Evolutionary conservation across 2,113 vertebrate genomes (phyloP).

Genomic region (Propithecus coquereli): DNA sequence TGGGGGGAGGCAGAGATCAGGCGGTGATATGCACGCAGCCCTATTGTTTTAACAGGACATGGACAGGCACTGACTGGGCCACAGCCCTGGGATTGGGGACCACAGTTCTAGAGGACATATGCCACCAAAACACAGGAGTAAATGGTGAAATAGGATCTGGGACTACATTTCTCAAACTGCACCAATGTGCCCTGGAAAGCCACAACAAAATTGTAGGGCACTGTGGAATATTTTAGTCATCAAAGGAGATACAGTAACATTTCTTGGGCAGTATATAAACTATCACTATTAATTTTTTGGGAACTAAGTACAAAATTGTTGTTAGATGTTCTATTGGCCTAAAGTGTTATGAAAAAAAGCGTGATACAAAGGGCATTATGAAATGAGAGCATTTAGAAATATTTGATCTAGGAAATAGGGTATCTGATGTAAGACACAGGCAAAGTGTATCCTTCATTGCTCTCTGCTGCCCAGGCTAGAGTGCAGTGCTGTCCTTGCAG

Average conservation of each 20-base stretch:
- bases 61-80: too few species aligned
- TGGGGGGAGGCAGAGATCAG: too few species aligned
- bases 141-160: neutral
- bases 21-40: accelerated
- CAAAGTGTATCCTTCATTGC: neutral
- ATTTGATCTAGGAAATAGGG: neutral
- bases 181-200: neutral
- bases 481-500: too few species aligned
- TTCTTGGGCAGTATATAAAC: neutral
- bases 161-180: neutral
- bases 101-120: neutral
- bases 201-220: neutral
- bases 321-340: neutral
- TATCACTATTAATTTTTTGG: neutral
- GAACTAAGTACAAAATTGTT: neutral
- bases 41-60: too few species aligned
- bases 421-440: neutral
- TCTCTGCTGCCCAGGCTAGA: too few species aligned
- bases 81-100: too few species aligned
- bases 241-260: neutral
- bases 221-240: neutral
- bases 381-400: neutral
- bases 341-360: neutral
- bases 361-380: neutral
- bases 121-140: neutral